Conservation (phyloP, 2,113 vertebrate genomes). For the Harpagus bidentatus region DNA sequence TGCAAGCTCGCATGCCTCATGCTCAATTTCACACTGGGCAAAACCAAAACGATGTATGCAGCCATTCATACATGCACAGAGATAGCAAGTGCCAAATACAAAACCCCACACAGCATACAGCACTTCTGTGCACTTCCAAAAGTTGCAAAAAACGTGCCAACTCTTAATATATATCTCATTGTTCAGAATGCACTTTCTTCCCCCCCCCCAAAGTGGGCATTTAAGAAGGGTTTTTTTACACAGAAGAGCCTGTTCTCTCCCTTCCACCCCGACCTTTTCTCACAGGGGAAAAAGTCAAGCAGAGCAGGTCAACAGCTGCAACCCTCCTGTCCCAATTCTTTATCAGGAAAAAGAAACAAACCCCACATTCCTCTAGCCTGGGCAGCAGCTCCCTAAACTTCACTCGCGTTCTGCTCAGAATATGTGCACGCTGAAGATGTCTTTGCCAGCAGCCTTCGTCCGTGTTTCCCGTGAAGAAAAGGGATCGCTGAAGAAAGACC, state of each 20-base stretch:
- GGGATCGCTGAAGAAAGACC: neutral
- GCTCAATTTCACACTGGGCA: neutral
- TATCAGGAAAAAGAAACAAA: neutral
- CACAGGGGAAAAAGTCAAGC: neutral
- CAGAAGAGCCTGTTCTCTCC: neutral
- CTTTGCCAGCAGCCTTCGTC: neutral
- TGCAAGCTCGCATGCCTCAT: neutral
- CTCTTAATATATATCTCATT: neutral
- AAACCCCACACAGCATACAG: neutral
- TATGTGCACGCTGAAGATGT: rapidly evolving
- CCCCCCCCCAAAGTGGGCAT: neutral
- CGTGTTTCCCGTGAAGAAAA: neutral
- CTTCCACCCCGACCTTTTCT: neutral
- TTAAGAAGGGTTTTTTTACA: neutral
- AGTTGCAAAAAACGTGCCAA: neutral
- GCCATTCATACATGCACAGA: neutral
- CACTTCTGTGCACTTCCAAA: neutral
- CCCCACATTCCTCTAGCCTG: neutral
- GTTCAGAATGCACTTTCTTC: neutral
- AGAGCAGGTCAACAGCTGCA: neutral
- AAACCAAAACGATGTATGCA: neutral
- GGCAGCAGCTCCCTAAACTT: neutral
- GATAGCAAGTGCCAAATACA: neutral
- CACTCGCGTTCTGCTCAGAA: neutral
- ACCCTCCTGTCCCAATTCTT: neutral